Conservation (phyloP, 2,888 invertebrate species). For the Philonicus albiceps region DNA sequence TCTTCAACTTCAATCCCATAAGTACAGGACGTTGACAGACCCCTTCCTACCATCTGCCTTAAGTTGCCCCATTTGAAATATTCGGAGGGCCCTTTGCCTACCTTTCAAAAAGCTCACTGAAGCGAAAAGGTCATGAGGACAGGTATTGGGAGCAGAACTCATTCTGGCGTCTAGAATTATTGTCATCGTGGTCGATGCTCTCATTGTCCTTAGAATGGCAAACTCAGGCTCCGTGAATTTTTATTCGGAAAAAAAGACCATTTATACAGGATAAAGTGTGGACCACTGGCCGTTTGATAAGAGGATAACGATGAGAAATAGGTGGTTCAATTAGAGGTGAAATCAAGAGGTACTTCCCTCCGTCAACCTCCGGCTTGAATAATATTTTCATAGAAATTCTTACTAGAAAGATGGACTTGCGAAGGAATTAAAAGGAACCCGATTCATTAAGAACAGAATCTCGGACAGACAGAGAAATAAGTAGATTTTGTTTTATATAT, state of each 20-base stretch:
- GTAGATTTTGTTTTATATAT: neutral
- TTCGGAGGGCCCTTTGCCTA: neutral
- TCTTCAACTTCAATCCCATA: neutral
- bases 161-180: neutral
- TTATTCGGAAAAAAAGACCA: neutral
- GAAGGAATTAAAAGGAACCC: neutral
- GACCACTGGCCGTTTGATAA: neutral
- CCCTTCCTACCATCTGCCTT: neutral
- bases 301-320: neutral
- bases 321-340: neutral
- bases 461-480: neutral
- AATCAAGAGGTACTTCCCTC: neutral
- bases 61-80: neutral
- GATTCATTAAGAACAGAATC: neutral
- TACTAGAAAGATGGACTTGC: neutral
- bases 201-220: neutral
- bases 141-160: neutral
- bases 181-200: neutral
- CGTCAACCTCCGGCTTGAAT: neutral
- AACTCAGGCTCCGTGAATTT: neutral
- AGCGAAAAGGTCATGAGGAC: neutral
- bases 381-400: neutral
- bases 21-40: neutral
- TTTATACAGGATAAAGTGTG: neutral
- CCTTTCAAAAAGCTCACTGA: neutral